A percentile compares a stretch with the other conserved stretches of the same genome.
These are phyloP conservation scores for Ornithoptera priamus DNA, from an alignment of 2,888 invertebrate genomes.

Conservation along the genomic window DNA sequence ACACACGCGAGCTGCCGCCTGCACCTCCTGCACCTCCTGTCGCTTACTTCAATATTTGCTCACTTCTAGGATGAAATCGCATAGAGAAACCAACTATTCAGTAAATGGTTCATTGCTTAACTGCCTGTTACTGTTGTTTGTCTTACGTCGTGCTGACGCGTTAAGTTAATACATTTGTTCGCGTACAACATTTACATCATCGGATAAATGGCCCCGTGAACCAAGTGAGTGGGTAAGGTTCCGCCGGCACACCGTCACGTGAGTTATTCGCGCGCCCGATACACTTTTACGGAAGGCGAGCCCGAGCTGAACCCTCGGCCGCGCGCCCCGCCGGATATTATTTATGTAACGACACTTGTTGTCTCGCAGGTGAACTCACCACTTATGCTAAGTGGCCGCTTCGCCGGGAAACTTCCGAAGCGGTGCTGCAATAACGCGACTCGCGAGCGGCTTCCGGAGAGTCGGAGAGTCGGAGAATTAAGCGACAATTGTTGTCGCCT, in stretches of 20 bases:
- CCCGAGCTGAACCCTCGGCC: neutral
- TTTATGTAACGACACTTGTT: constrained; percentile 78
- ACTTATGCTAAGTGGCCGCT: constrained; percentile 69
- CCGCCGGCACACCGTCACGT: constrained; percentile 30
- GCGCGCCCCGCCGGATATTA: constrained; percentile 50
- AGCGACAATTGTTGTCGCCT: neutral
- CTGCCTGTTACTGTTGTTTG: no score
- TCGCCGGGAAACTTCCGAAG: constrained; percentile 27
- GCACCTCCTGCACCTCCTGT: no score
- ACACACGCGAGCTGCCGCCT: no score
- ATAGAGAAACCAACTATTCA: no score
- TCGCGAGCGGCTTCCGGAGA: neutral
- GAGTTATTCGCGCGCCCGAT: constrained; percentile 47
- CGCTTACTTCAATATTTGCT: no score
- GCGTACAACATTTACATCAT: no score
- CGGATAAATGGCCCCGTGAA: no score
- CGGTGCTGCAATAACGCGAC: constrained; percentile 22
- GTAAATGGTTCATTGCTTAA: no score
- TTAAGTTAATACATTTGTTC: no score
- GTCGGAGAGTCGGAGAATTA: neutral
- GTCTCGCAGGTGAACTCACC: constrained; percentile 62
- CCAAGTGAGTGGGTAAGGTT: no score
- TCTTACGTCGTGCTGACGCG: no score
- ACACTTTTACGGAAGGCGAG: constrained; percentile 41
- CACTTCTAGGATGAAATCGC: no score